phyloP scores from a whole-genome alignment of 2,113 vertebrate species.

The Urocitellus parryii region DNA sequence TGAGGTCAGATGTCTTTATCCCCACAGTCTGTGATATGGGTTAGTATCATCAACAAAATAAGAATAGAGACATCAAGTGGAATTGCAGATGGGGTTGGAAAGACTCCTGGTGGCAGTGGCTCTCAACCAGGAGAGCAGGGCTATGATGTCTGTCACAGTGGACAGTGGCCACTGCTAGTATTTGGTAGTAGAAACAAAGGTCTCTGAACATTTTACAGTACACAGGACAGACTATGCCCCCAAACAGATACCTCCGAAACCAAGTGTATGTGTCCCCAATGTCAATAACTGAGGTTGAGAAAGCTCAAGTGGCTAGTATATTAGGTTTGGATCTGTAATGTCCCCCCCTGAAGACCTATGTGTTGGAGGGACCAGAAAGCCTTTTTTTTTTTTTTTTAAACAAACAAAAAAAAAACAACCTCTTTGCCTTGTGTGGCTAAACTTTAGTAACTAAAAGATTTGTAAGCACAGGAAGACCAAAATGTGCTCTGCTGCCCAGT shows the following conservation, averaged over 20 bases:
- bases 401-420: too few species aligned
- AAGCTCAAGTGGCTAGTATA: rapidly evolving
- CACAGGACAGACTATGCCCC: not conserved
- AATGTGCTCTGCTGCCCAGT: not conserved
- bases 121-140: not conserved
- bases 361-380: not conserved
- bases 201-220: rapidly evolving
- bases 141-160: rapidly evolving
- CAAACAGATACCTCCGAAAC: not conserved
- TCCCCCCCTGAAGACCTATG: too few species aligned
- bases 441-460: not conserved
- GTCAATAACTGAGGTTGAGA: not conserved
- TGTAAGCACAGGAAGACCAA: not conserved
- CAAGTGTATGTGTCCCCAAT: not conserved
- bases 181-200: not conserved
- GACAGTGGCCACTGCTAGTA: rapidly evolving
- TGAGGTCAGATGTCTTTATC: too few species aligned
- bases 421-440: not conserved
- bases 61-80: not conserved
- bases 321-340: too few species aligned
- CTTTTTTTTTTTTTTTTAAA: not conserved
- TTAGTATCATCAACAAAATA: not conserved
- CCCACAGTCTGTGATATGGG: too few species aligned
- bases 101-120: not conserved
- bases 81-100: not conserved